Percentiles rank a stretch among this genome's conserved stretches.
phyloP scores from a whole-genome alignment of 2,888 invertebrate species.

The Drosophila mayaguana region DNA sequence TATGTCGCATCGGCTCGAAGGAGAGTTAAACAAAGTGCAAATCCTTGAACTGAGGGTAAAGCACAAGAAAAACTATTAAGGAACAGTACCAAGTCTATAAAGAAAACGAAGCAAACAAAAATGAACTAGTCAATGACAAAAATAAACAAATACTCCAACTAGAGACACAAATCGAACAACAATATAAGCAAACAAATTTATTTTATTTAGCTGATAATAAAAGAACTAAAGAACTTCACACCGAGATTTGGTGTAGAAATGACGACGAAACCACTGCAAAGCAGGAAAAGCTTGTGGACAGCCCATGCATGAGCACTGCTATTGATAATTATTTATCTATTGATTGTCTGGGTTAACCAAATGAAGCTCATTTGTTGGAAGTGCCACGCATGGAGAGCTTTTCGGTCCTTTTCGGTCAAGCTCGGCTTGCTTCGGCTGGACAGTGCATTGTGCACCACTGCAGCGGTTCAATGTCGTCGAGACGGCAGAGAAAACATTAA shows the following conservation, averaged over 20 bases:
- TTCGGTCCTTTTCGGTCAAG: not conserved
- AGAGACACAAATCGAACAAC: not conserved
- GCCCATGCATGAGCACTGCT: not conserved
- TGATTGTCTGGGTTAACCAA: not conserved
- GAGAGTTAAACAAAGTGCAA: not conserved
- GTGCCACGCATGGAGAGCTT: slow-evolving; percentile 79
- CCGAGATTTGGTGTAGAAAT: not conserved
- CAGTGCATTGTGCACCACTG: no score
- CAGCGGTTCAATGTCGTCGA: no score
- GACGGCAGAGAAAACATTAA: no score
- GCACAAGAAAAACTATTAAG: not conserved
- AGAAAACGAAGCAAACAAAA: not conserved
- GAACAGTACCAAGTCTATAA: slow-evolving; percentile 11
- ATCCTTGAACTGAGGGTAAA: not conserved
- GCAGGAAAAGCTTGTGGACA: no score
- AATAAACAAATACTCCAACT: slow-evolving; percentile 4
- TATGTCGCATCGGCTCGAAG: no score
- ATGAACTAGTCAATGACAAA: slow-evolving; percentile 1
- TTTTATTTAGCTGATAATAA: not conserved
- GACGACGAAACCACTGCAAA: not conserved
- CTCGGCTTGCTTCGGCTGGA: slow-evolving; percentile 84
- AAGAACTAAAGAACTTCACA: not conserved
- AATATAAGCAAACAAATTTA: not conserved
- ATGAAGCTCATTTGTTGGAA: slow-evolving; percentile 3
- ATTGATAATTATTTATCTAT: not conserved